Conservation (phyloP, 2,113 vertebrate species). For the Crotalus viridis region DNA sequence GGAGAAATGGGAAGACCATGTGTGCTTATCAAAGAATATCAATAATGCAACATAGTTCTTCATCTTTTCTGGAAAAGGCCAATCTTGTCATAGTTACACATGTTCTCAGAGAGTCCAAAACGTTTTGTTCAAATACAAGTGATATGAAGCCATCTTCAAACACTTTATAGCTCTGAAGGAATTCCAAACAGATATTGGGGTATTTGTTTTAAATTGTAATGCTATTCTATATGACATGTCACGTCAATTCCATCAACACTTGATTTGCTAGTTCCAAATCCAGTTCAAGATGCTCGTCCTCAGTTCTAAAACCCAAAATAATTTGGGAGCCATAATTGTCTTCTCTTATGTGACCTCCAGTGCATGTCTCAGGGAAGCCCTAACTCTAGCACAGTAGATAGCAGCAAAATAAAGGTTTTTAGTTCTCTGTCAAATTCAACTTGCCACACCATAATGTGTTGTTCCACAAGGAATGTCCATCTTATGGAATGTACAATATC, state of each 20-base stretch:
- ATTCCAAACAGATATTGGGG: not conserved
- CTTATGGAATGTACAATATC: no score
- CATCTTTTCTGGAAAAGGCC: not conserved
- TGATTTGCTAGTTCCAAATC: not conserved
- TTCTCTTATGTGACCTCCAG: not conserved
- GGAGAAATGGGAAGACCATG: not conserved
- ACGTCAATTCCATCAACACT: not conserved
- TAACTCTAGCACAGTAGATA: not conserved
- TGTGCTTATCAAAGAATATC: no score
- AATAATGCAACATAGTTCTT: not conserved
- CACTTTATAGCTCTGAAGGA: not conserved
- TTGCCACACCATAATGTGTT: not conserved
- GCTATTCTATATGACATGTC: not conserved
- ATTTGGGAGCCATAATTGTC: not conserved
- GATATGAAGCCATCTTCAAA: not conserved
- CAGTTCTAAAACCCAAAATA: not conserved
- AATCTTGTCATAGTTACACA: not conserved
- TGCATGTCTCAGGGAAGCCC: not conserved
- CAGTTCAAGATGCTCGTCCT: not conserved
- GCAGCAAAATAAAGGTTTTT: not conserved
- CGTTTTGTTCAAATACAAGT: not conserved
- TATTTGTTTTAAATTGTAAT: not conserved
- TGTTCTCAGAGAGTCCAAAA: not conserved
- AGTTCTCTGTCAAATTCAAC: not conserved
- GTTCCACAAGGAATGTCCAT: not conserved